Evolutionary conservation across 1,140 invertebrate species (phyloP), one percentile per base, ranked within the genome.

Genomic region (Drosophila busckii): DNA sequence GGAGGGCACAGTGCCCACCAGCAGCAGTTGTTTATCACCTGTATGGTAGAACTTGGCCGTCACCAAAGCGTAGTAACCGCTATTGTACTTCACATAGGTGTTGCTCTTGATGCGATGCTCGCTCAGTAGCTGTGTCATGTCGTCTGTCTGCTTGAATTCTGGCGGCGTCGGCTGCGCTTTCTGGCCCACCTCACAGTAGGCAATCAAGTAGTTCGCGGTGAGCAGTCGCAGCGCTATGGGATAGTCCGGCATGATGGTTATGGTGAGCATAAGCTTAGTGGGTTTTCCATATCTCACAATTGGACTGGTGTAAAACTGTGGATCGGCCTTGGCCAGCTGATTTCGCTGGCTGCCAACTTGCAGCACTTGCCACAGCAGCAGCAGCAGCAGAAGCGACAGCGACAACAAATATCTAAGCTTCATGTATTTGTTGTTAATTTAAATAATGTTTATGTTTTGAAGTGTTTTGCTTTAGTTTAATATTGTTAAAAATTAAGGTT

Each of bases 401-500:
- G 4, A 8, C 16, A n/a, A n/a, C n/a, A n/a, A n/a, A n/a, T n/a
- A n/a, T n/a, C n/a, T n/a, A n/a, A n/a, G n/a, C n/a, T n/a, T n/a
- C n/a, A n/a, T n/a, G n/a, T n/a, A n/a, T n/a, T n/a, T n/a, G n/a
- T n/a, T n/a, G n/a, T n/a, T n/a, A n/a, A n/a, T n/a, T n/a, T n/a
- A n/a, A n/a, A n/a, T n/a, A n/a, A n/a, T n/a, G 6, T 7, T 26
- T 26, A 26, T 1, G 3, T 26, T 26, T 9, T 4, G 1, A 56
- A 20, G 7, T 4, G 23, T 62, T 2, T 55, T 63, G 41, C 32
- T 65, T 53, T 65, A 22, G 56, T 65, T 17, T 53, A 28, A 44
- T 59, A 37, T 66, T 60, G 48, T 78, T 82, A 80, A 73, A 54
- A 82, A 73, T 80, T 82, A 80, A 29, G 55, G 37, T 76, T 50